Evolutionary conservation across 2,888 invertebrate genomes (phyloP).

Genomic region (Tetragonisca angustula): DNA sequence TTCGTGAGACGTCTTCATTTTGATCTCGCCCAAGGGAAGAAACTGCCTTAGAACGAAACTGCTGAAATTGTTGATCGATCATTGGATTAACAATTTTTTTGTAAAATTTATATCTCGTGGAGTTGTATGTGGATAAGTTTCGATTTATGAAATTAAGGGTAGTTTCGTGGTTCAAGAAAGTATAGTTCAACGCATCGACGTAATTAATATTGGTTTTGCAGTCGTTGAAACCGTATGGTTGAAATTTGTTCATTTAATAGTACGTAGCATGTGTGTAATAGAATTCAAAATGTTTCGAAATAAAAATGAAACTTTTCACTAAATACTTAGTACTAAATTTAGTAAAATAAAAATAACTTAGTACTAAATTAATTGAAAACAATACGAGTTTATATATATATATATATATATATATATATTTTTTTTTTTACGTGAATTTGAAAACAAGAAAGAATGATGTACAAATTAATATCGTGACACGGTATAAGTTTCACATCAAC

Average conservation of each 20-base stretch:
- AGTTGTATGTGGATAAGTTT: not conserved
- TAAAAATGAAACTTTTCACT: no score
- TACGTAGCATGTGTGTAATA: not conserved
- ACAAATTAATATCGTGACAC: no score
- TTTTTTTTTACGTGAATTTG: no score
- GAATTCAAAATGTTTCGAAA: no score
- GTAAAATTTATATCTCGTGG: not conserved
- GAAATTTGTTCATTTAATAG: not conserved
- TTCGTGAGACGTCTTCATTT: constrained; percentile 26
- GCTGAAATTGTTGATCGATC: not conserved
- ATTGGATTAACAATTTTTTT: not conserved
- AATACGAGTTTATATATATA: no score
- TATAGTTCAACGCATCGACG: not conserved
- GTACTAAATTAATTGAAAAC: no score
- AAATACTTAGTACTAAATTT: no score
- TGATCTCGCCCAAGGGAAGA: not conserved
- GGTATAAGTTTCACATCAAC: no score
- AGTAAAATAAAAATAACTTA: no score
- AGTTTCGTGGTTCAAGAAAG: not conserved
- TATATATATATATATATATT: no score
- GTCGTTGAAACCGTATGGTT: not conserved
- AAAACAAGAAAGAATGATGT: no score
- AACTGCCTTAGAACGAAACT: not conserved
- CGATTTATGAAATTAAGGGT: not conserved
- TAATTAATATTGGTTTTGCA: not conserved